Percentiles rank a stretch among this genome's conserved stretches.
phyloP scores from a whole-genome alignment of 2,888 invertebrate species.

The Branchipolynoe longqiensis region DNA sequence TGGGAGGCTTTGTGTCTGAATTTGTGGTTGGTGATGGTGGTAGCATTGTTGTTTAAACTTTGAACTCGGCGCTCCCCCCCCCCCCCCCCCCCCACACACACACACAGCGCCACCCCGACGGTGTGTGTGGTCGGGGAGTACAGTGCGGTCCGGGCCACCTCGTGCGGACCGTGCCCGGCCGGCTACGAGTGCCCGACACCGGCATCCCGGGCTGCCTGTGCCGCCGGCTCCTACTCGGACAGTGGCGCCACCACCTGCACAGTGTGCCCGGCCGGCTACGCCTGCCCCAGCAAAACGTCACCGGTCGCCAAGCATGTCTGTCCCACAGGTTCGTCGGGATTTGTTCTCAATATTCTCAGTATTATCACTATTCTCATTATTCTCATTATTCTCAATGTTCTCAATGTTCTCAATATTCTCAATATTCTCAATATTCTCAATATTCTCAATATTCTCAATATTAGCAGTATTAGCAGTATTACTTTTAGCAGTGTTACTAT shows the following conservation, averaged over 20 bases:
- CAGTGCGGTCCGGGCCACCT: conserved; percentile 69
- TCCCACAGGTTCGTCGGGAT: conserved; percentile 20
- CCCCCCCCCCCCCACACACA: no score
- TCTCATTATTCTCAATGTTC: no score
- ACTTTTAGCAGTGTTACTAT: no score
- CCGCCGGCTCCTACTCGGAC: conserved; percentile 67
- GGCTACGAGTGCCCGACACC: conserved; percentile 65
- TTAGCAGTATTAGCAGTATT: no score
- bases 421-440: no score
- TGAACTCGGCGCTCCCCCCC: no score
- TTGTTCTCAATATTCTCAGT: not conserved
- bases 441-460: no score
- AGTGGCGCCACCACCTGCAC: conserved; percentile 64
- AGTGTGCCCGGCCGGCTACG: conserved; percentile 75
- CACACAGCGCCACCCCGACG: conserved; percentile 65
- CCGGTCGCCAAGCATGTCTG: conserved; percentile 70
- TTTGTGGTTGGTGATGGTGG: no score
- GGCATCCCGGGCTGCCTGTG: conserved; percentile 58
- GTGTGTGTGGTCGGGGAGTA: conserved; percentile 73
- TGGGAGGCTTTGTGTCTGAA: no score
- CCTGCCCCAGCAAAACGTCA: conserved; percentile 78
- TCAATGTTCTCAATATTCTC: no score
- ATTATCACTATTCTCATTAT: no score
- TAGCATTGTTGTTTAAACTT: no score
- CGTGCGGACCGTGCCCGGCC: conserved; percentile 69